Base-by-base conservation (phyloP, 2,888 invertebrate species). In the Bembecia ichneumoniformis region DNA sequence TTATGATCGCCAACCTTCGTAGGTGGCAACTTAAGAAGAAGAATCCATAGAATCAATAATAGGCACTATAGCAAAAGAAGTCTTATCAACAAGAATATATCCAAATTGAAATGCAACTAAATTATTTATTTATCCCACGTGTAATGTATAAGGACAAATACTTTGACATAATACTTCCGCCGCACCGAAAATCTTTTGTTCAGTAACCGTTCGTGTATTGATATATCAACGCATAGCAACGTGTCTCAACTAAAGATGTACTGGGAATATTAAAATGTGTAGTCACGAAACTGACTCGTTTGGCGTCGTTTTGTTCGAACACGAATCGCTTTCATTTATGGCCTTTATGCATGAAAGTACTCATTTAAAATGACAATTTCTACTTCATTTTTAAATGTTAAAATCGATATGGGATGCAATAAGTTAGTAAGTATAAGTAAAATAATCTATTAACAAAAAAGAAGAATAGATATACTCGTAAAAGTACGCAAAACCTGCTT, bases 141-240 rank as follows among this genome's bases (percentile, higher is more conserved):
- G n/a, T n/a, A n/a, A n/a, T n/a, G n/a, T n/a, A n/a, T n/a, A n/a
- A n/a, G n/a, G n/a, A n/a, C n/a, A n/a, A n/a, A n/a, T n/a, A n/a
- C n/a, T 11, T 40, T 40, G 40, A 13, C 13, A 40, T 36, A 36
- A 36, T 40, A 40, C 40, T 40, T 40, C 13, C 40, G 40, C 14
- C 40, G 13, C 28, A 28, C 40, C 40, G 14, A 40, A 40, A 40
- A n/a, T 13, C 40, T 40, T 40, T 40, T 40, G 11, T 40, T n/a
- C 40, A 13, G 40, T 13, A 40, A 40, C 40, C 40, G 40, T 40
- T 13, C 14, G 40, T 28, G 40, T 79, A 82, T 82, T 66, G 82
- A 82, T 76, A 70, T 82, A 81, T 77, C 80, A 75, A 68, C 57
- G 64, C 77, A 72, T 81, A 74, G 77, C 80, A 74, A 80, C 79